phyloP scores from a whole-genome alignment of 2,113 vertebrate genomes.

The Hypocryptadius cinnamomeus region DNA sequence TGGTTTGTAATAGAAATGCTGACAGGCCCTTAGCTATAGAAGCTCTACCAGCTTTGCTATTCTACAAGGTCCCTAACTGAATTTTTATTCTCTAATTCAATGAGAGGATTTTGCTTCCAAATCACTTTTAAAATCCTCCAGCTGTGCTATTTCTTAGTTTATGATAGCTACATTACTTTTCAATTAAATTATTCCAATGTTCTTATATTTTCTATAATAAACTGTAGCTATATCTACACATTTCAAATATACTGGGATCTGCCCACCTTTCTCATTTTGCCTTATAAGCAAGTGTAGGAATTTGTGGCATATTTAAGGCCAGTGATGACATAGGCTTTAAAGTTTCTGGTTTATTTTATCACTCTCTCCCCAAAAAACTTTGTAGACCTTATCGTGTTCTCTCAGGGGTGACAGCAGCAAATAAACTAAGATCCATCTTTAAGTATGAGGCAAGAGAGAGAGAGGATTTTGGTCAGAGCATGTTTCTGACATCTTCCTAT shows the following conservation, averaged over 20 bases:
- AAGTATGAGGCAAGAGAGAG: background rate
- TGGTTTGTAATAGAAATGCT: conserved; percentile 27
- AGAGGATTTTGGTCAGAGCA: background rate
- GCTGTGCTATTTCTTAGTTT: conserved; percentile 56
- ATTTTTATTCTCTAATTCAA: conserved; percentile 64
- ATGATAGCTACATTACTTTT: conserved; percentile 55
- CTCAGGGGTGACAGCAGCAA: background rate
- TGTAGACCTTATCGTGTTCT: background rate
- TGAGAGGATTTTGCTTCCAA: conserved; percentile 65
- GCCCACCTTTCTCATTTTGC: background rate
- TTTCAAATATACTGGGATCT: conserved; percentile 2
- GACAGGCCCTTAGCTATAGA: background rate
- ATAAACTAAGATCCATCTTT: background rate
- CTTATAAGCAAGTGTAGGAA: background rate
- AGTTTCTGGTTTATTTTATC: background rate
- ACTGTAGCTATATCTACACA: conserved; percentile 41
- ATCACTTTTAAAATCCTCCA: conserved; percentile 65
- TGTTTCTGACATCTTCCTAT: background rate
- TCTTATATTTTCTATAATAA: conserved; percentile 58
- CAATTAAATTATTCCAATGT: conserved; percentile 62
- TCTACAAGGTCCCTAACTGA: conserved; percentile 43
- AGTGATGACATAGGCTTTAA: background rate
- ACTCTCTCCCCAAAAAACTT: background rate
- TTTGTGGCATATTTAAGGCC: conserved; percentile 12
- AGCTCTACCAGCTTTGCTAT: conserved; percentile 29